These are phyloP conservation scores for Adoxophyes honmai DNA, from an alignment of 1,140 invertebrate species.

Conservation along the genomic window DNA sequence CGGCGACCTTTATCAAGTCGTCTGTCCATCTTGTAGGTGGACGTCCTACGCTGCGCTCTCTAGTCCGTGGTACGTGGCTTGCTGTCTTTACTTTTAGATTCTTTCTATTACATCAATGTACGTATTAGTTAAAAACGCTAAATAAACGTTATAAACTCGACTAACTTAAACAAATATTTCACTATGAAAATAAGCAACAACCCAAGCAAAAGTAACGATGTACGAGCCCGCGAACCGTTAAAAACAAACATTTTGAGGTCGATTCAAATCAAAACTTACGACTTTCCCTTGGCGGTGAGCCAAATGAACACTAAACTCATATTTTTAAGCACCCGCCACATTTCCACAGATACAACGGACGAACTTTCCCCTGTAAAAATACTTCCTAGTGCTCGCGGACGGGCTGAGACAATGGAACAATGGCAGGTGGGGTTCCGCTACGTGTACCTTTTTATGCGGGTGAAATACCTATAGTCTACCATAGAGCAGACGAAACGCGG, in stretches of 20 bases:
- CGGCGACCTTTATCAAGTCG: too few relatives aligned
- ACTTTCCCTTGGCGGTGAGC: constrained; percentile 1
- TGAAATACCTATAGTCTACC: neutral
- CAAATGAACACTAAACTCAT: constrained; percentile 9
- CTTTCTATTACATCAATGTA: too few relatives aligned
- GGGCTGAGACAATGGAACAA: constrained; percentile 9
- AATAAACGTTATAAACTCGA: too few relatives aligned
- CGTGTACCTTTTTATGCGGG: constrained; percentile 9
- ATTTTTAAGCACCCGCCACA: neutral
- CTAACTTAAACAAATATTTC: too few relatives aligned
- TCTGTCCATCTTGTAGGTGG: too few relatives aligned
- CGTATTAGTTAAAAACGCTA: too few relatives aligned
- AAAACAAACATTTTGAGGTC: constrained; percentile 11
- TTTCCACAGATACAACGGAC: neutral
- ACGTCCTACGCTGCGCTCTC: too few relatives aligned
- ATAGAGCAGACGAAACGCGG: constrained; percentile 3
- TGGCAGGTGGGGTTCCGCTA: constrained; percentile 3
- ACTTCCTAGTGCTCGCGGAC: constrained; percentile 8
- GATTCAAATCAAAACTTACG: constrained; percentile 12
- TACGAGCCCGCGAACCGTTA: neutral
- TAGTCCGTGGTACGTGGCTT: too few relatives aligned
- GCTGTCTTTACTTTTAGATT: too few relatives aligned
- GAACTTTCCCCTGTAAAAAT: constrained; percentile 18
- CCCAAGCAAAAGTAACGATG: neutral
- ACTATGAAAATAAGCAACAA: too few relatives aligned